Percentiles rank a stretch among this genome's conserved stretches.
phyloP scores from a whole-genome alignment of 2,797 vertebrate species.

The Alouatta caraya region DNA sequence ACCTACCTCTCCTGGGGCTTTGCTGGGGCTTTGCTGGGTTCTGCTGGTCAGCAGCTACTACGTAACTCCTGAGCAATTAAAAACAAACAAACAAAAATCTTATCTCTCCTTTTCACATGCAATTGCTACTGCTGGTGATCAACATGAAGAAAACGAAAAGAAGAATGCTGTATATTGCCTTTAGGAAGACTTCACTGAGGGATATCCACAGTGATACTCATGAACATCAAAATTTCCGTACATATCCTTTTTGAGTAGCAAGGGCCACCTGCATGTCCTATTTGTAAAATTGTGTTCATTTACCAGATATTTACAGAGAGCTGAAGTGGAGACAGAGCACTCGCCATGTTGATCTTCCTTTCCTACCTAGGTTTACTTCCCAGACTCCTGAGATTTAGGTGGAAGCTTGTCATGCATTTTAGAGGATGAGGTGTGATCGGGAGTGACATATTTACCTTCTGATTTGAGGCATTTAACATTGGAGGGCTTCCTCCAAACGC shows the following conservation, averaged over 20 bases:
- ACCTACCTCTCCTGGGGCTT: neutral
- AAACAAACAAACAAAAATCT: neutral
- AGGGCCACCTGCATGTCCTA: neutral
- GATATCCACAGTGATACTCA: neutral
- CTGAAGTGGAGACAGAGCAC: accelerated
- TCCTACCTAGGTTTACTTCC: neutral
- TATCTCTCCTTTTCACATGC: neutral
- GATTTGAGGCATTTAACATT: neutral
- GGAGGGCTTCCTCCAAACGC: accelerated
- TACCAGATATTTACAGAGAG: accelerated
- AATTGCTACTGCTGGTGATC: neutral
- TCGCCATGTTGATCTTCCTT: accelerated
- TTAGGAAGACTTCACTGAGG: neutral
- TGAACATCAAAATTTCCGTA: neutral
- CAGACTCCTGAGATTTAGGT: too few relatives aligned
- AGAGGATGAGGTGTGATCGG: neutral
- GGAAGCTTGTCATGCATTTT: too few relatives aligned
- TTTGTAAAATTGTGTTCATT: neutral
- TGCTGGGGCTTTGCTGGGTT: neutral
- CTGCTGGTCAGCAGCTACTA: neutral
- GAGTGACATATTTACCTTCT: neutral
- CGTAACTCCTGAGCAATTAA: neutral
- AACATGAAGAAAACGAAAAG: neutral
- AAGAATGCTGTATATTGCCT: accelerated
- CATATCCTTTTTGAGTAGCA: neutral